These are phyloP conservation scores for Tetrao urogallus DNA, from an alignment of 2,113 vertebrate genomes.

Conservation along the genomic window DNA sequence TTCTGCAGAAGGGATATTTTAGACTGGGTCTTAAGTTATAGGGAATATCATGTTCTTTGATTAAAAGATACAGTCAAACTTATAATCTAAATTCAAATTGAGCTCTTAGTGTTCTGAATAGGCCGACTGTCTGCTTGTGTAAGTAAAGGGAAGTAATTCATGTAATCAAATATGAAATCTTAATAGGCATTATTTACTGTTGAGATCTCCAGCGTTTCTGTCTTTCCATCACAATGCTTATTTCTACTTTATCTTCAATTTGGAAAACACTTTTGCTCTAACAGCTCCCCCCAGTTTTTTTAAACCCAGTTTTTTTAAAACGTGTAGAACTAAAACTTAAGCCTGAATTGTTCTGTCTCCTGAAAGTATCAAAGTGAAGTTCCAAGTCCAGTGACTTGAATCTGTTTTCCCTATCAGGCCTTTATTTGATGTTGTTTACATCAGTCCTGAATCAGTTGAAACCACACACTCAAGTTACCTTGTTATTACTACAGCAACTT, in stretches of 20 bases:
- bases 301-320: conserved; percentile 17
- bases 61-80: neutral
- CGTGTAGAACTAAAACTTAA: neutral
- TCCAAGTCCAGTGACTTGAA: neutral
- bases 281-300: neutral
- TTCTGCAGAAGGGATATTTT: neutral
- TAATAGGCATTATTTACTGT: neutral
- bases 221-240: neutral
- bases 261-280: neutral
- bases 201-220: neutral
- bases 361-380: neutral
- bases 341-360: neutral
- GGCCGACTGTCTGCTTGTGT: neutral
- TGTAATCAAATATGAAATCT: neutral
- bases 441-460: neutral
- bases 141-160: conserved; percentile 8
- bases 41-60: neutral
- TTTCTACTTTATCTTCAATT: neutral
- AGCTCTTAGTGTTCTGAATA: neutral
- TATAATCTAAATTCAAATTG: neutral
- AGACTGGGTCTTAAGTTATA: neutral
- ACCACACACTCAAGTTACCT: neutral
- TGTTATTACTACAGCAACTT: neutral
- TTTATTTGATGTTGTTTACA: neutral
- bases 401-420: neutral